Evolutionary conservation across 2,797 vertebrate species (phyloP).

Genomic region (Buphagus erythrorhynchus): DNA sequence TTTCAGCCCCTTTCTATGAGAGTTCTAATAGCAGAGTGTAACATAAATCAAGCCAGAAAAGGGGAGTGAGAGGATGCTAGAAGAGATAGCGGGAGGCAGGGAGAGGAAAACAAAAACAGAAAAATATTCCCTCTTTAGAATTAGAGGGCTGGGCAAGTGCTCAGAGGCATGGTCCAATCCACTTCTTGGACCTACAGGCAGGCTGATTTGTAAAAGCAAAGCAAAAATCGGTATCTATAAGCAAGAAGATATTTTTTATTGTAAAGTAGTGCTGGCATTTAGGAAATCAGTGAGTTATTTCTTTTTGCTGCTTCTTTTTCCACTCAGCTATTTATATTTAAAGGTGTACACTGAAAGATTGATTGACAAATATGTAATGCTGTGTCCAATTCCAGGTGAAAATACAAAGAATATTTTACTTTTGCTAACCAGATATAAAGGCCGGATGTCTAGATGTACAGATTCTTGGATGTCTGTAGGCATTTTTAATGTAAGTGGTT

Average conservation of each 20-base stretch:
- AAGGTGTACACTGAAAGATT: neutral
- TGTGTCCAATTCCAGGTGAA: neutral
- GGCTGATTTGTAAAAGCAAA: neutral
- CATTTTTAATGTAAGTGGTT: neutral
- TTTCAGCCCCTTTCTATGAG: neutral
- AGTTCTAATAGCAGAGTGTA: neutral
- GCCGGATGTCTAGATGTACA: too few relatives aligned
- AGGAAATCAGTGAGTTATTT: neutral
- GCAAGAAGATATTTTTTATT: neutral
- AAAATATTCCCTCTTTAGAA: neutral
- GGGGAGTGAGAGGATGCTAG: neutral
- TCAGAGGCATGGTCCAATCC: neutral
- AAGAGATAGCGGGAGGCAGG: neutral
- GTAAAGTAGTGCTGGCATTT: neutral
- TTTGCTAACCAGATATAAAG: neutral
- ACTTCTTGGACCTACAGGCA: neutral
- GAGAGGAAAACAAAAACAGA: neutral
- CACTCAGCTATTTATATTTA: neutral
- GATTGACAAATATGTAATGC: neutral
- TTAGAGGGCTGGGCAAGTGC: neutral
- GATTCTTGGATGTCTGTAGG: neutral
- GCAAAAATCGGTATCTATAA: neutral
- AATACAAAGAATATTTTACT: neutral
- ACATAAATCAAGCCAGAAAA: constrained; percentile 28
- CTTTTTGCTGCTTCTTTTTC: neutral